Evolutionary conservation across 2,113 vertebrate species (phyloP), one percentile per base, ranked within the genome.

Genomic region (Poeciliopsis prolifica): DNA sequence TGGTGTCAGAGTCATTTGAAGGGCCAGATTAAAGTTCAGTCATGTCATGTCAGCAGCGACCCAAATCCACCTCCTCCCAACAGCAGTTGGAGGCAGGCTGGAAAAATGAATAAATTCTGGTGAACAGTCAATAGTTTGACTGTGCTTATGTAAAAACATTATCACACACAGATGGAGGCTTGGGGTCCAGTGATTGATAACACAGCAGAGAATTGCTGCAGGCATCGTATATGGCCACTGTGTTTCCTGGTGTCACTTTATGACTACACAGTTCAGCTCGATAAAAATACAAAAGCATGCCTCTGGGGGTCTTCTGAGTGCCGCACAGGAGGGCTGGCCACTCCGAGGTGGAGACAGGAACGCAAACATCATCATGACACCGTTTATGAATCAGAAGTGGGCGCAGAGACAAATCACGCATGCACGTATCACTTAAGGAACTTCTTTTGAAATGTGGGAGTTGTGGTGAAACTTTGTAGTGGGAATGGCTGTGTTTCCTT

Each of bases 51-150:
- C 68, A 37, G 13, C 61, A 10, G 22, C 24, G 28, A 17, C 48
- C 24, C 13, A 13, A 33, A 66, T 74, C 70, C 13, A 28, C 40
- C 51, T 26, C 54, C 29, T 58, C 3, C 14, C 14, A 48, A 48
- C 14, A n/a, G 51, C 24, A n/a, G 51, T 61, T 68, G 33, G 61
- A 70, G 28, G 64, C 10, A 65, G 72, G 30, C 30, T 64, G 77
- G 72, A 78, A 89, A 83, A 72, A 65, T 61, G 15, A 68, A 77
- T 75, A 84, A 86, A 42, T 68, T 79, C 81, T 77, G 48, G 74
- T 11, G 35, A 60, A 58, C 28, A n/a, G 80, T 93, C 90, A 82
- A 92, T 93, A 78, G 28, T 67, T 61, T 71, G 68, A 65, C 72
- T 82, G 75, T 74, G 81, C 24, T 70, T 71, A 70, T 86, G 79